Base-by-base conservation (phyloP, 2,113 vertebrate species). In the Entelurus aequoreus region DNA sequence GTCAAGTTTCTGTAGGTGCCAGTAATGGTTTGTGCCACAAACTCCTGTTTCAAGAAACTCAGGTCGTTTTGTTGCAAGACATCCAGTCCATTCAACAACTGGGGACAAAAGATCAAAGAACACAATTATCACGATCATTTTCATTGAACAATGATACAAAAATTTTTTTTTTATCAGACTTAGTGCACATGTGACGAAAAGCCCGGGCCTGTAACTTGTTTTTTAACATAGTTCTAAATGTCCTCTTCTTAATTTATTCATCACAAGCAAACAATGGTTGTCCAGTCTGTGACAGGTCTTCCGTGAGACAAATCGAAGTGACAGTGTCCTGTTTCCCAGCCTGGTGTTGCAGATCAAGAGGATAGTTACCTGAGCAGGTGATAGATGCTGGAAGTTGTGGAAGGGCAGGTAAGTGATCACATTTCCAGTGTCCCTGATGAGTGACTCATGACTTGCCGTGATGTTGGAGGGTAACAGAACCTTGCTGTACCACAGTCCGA, bases 361-460 rank as follows among this genome's bases (percentile, higher is more conserved):
- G 66, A 66, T 71, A 70, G 89, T 90, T 92, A 93, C 92, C 91
- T 93, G 92, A 88, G 88, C 82, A 86, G 89, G 63, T 58, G 88
- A 90, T 77, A 93, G 84, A 79, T 85, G 76, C 78, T 91, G 89
- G 88, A 93, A 93, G 78, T 73, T 84, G 61, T 80, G 68, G 83
- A 92, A 90, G 37, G 92, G 91, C 70, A 93, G 83, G 78, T 91
- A 90, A 36, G 73, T 63, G 72, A 91, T 91, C 81, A 93, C 75
- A 78, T 90, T 89, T 58, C 90, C 88, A 5, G 70, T 79, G 82
- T 89, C 85, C 57, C 72, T 78, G 76, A 92, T 84, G 69, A 92
- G 76, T 8, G 83, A 87, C 35, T 74, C 62, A 37, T 77, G 66
- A 63, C 74, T 76, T 16, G 48, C 48, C 38, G 66, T 85, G 49